Evolutionary conservation across 2,888 invertebrate species (phyloP), one percentile per base, ranked within the genome.

Genomic region (Diaperis boleti): DNA sequence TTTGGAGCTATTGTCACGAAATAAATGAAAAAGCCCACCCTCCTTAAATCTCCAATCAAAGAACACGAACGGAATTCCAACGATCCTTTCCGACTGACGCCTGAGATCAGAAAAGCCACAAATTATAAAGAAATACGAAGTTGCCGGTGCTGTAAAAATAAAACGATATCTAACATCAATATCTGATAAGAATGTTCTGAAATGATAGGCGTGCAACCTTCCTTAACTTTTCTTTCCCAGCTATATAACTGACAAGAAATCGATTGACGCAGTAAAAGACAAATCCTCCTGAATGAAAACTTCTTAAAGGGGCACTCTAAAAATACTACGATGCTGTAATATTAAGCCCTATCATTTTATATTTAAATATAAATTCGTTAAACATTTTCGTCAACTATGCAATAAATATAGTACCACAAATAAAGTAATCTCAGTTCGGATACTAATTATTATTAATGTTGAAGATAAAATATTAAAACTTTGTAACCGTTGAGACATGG

Each of bases 41-140:
- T 37, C 31, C 45, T 45, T 18, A 57, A 57, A 62, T 57, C 62
- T 57, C 62, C 62, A 62, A 62, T 62, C 62, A 50, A 33, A 15
- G 29, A 37, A 56, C 57, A 20, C 50, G 42, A 35, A 22, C 37
- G 8, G 62, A 63, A 63, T 63, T 50, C 39, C 44, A 63, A 63
- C 26, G 56, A 62, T 39, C 41, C 20, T 11, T 33, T 54, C 20
- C 18, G 44, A 59, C 42, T 44, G 56, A 57, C 50, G 59, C 20
- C 41, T 39, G 56, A 56, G 62, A 62, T 56, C 62, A 56, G 56
- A 41, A 62, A 62, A 62, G 56, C 62, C 62, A 56, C 62, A 57
- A 62, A 62, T 62, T 62, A 62, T 62, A 59, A 62, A 62, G 56
- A 62, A 57, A 57, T 62, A 49, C 57, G 57, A 62, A 62, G 33